Base-by-base conservation (phyloP, 2,797 vertebrate genomes). In the Eulemur mongoz region DNA sequence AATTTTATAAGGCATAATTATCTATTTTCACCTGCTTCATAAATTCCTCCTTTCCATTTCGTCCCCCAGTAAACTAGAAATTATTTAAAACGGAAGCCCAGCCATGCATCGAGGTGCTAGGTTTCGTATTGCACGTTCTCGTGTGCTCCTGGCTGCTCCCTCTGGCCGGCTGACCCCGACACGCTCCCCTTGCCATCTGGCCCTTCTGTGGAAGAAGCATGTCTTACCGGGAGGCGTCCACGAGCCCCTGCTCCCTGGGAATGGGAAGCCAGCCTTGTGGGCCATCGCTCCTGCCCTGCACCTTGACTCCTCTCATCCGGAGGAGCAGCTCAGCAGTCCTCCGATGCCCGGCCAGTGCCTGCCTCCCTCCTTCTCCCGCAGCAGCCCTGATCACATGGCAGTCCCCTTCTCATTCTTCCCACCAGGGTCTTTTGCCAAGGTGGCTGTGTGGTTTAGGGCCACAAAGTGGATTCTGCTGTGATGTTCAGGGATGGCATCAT, bases 1-100 rank as follows among this genome's bases (percentile, higher is more conserved):
- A 97, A 96, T 97, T 97, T 96, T 96, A 97, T 97, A 98, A 97
- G 95, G 82, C 89, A 95, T 94, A 97, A 98, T 93, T 97, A 96
- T 96, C 94, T 96, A 88, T 97, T 98, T 98, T 97, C 90, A 81
- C 95, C 89, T 95, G 94, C 97, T 97, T 94, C 97, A 98, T 97
- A 97, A 97, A 97, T 97, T 97, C 67, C 91, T 97, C 91, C 94
- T 94, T 97, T 92, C 67, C 76, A 96, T 96, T 94, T 94, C 40
- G 0, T 97, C 50, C 86, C 80, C 63, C 73, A 48, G 75, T 95
- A 97, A 96, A 96, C 92, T 89, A 96, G 95, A 91, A 96, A 97
- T 97, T 96, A 97, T 73, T 97, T 93, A 96, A 97, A 96, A 96
- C 43, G 5, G 18, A 85, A 88, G 54, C 54, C 79, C 38, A 32